A percentile compares a stretch with the other conserved stretches of the same genome.
These are phyloP conservation scores for Channallabes apus DNA, from an alignment of 2,797 vertebrate genomes.

Conservation along the genomic window DNA sequence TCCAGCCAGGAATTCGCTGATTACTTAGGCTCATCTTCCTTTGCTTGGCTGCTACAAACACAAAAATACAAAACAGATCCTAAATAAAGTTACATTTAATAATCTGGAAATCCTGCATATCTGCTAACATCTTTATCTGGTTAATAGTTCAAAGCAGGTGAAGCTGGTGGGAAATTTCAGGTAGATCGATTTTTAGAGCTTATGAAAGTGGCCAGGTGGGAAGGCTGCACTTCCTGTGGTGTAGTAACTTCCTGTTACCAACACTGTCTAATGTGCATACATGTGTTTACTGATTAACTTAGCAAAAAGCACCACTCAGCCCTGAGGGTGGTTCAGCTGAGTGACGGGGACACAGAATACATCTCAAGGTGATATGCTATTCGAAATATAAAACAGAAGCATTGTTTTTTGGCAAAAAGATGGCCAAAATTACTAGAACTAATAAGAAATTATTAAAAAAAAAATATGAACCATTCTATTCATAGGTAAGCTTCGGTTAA, in stretches of 20 bases:
- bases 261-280: constrained; percentile 26
- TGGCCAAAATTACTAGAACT: too few relatives aligned
- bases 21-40: constrained; percentile 27
- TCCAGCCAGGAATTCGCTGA: not conserved
- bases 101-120: not conserved
- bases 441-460: not conserved
- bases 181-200: constrained; percentile 24
- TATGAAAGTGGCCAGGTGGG: constrained; percentile 51
- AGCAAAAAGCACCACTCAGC: constrained; percentile 25
- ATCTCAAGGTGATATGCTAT: constrained; percentile 28
- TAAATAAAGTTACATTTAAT: not conserved
- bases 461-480: not conserved
- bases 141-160: not conserved
- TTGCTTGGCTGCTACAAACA: not conserved
- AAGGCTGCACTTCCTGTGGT: constrained; percentile 50
- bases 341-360: not conserved
- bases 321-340: constrained; percentile 18
- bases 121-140: not conserved
- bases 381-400: not conserved
- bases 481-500: not conserved
- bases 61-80: not conserved
- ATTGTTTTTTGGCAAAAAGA: not conserved
- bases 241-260: constrained; percentile 50
- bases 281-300: constrained; percentile 43
- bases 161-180: not conserved